Evolutionary conservation across 2,888 invertebrate species (phyloP).

Genomic region (Bellardia bayeri): DNA sequence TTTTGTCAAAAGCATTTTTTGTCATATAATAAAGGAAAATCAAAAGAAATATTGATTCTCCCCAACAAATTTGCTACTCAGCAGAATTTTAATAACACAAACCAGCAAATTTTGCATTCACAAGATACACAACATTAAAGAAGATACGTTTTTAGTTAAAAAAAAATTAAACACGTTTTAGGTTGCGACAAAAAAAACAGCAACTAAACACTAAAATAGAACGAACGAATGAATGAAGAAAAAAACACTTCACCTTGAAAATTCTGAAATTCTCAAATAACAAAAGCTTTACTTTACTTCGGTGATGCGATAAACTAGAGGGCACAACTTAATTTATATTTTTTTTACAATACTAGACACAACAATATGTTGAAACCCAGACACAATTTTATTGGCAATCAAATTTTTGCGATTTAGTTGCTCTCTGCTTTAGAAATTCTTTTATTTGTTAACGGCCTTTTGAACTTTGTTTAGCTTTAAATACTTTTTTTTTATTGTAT

Average conservation of each 20-base stretch:
- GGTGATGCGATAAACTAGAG: constrained; percentile 22
- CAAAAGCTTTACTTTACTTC: constrained; percentile 12
- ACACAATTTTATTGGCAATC: neutral
- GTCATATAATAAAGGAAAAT: constrained; percentile 48
- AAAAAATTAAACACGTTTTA: constrained; percentile 16
- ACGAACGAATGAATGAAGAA: neutral
- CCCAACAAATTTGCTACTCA: neutral
- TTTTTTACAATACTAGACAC: constrained; percentile 4
- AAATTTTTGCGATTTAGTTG: neutral
- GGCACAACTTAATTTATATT: constrained; percentile 24
- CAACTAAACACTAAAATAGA: neutral
- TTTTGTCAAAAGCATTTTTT: constrained; percentile 70
- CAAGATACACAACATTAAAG: constrained; percentile 5
- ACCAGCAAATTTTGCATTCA: neutral
- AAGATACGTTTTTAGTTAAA: neutral
- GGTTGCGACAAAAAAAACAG: neutral
- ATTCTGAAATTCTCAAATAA: constrained; percentile 15
- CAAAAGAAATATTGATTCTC: constrained; percentile 52
- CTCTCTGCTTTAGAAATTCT: neutral
- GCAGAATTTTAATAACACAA: constrained; percentile 1
- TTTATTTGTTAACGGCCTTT: neutral
- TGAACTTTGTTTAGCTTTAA: neutral
- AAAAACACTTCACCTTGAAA: constrained; percentile 58
- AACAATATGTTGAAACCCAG: constrained; percentile 2
- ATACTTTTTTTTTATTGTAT: neutral